Evolutionary conservation across 2,797 vertebrate species (phyloP), one percentile per base, ranked within the genome.

Genomic region (Chromobotia macracanthus): DNA sequence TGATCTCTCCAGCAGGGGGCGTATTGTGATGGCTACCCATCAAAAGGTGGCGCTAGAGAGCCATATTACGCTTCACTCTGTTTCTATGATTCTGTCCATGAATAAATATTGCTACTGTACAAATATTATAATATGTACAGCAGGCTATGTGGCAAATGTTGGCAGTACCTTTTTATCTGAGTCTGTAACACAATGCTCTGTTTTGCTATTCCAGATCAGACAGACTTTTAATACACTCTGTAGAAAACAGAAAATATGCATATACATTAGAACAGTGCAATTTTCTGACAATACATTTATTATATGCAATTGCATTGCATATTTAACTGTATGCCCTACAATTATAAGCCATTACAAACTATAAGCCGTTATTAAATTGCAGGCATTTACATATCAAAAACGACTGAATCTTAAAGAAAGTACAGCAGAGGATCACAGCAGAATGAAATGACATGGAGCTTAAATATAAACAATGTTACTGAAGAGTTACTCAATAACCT

Each of bases 1-100:
- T 25, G 1, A 11, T 72, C 18, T 66, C 5, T 74, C 73, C 80
- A 82, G 75, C 56, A 74, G 80, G 21, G n/a, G 77, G 69, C 50
- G 38, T n/a, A n/a, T 46, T 25, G 9, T 35, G 35, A 11, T 31
- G 2, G 5, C 5, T 31, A 31, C 5, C 31, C 2, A 38, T 19
- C 76, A 51, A 44, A 21, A 63, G 76, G 56, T 71, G 76, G 46
- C 56, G 76, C 56, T 63, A 64, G 19, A 78, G 67, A 71, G 66
- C 25, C 56, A 8, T 23, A 25, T 41, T 56, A 16, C 13, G 23
- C 18, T 53, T 38, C 44, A 13, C 60, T 41, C 46, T 61, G 23
- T 28, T 16, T 15, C 28, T 63, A 51, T 50, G 25, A 35, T 19
- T 7, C 6, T 25, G 23, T 58, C 11, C 5, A 15, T 15, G 10